Evolutionary conservation across 2,888 invertebrate genomes (phyloP).

Genomic region (Plebejus anna): DNA sequence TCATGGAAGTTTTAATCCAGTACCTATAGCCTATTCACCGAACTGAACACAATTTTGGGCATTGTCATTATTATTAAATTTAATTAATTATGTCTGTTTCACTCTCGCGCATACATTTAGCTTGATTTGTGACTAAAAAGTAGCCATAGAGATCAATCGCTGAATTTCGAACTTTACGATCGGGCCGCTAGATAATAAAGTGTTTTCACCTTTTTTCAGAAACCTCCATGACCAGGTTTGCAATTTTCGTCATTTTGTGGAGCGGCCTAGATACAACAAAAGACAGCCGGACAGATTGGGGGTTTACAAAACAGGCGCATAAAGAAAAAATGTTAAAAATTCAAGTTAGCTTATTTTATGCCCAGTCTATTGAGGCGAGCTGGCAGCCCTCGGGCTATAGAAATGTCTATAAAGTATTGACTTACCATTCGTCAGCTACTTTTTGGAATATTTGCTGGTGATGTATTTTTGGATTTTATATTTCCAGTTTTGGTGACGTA

Average conservation of each 20-base stretch:
- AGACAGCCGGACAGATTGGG: slow-evolving; percentile 13
- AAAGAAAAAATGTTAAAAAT: slow-evolving; percentile 8
- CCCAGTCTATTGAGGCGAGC: background rate
- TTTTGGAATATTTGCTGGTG: background rate
- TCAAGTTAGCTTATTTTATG: slow-evolving; percentile 7
- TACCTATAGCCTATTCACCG: too few relatives aligned
- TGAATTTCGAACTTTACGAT: too few relatives aligned
- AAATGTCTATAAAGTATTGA: background rate
- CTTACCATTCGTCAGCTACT: background rate
- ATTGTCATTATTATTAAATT: too few relatives aligned
- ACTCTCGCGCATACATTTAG: too few relatives aligned
- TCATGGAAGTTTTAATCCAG: too few relatives aligned
- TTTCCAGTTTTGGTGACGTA: background rate
- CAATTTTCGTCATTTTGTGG: background rate
- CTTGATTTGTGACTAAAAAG: too few relatives aligned
- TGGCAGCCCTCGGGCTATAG: background rate
- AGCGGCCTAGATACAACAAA: slow-evolving; percentile 13
- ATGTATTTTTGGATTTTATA: background rate
- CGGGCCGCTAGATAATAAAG: background rate
- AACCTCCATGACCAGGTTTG: background rate
- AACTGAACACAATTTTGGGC: too few relatives aligned
- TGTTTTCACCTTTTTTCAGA: background rate
- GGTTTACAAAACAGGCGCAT: slow-evolving; percentile 18
- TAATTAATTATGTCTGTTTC: too few relatives aligned
- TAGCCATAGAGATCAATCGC: too few relatives aligned